Evolutionary conservation across 2,888 invertebrate genomes (phyloP), one percentile per base, ranked within the genome.

Genomic region (Drosophila mimica): DNA sequence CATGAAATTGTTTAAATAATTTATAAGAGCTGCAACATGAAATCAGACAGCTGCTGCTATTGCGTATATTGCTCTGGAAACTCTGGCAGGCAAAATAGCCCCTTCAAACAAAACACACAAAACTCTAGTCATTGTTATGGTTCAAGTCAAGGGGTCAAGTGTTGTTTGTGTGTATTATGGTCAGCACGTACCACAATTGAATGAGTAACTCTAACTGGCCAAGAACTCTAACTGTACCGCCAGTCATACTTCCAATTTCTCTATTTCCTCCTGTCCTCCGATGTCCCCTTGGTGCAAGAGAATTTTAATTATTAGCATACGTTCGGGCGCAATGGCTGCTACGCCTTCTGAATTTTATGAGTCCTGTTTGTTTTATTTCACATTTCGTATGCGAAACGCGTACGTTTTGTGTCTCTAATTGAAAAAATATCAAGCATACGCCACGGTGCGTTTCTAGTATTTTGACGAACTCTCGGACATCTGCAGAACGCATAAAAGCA

Each of bases 221-320:
- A 20, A 20, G 13, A 61, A 54, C 60, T 77, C 43, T 28, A 68
- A 76, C 63, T 73, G 81, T 62, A 48, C 43, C 58, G 60, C 60
- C 81, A 76, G 67, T 67, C 67, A 72, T 77, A 68, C 61, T 74
- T 85, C 86, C 85, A 85, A 85, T 25, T 25, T 25, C 25, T 75
- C 62, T 75, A 70, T 67, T 4, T 30, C 34, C n/a, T 30, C 25
- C 20, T 48, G 25, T 49, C 48, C 25, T 33, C 48, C 30, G 25
- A 36, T 48, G 48, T 48, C 53, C 53, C 60, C 56, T 74, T 76
- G 61, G 66, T 71, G 70, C 49, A 49, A 57, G 70, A 61, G 64
- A 70, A 65, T 76, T 86, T 88, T 88, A 90, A 88, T 86, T 86
- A 90, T 90, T 90, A 89, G 80, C 90, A 80, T 81, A 75, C 75